Evolutionary conservation across 2,797 vertebrate genomes (phyloP), one percentile per base, ranked within the genome.

Genomic region (Vultur gryphus): DNA sequence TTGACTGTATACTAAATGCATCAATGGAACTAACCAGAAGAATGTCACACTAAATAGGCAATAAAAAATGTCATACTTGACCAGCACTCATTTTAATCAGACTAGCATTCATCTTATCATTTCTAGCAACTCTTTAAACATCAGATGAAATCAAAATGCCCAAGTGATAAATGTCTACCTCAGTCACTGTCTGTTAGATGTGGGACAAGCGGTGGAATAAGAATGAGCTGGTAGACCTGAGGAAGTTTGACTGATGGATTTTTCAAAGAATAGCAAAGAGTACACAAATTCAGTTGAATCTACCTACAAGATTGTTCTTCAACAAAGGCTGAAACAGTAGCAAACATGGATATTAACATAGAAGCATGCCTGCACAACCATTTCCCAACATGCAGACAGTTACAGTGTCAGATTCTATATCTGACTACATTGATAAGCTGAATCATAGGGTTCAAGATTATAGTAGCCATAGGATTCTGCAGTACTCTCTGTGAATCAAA

Each of bases 21-120:
- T 58, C 52, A 80, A 8, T 24, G 4, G 15, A 76, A 87, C 52
- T 86, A 51, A 93, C 23, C 62, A 93, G 51, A 82, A 85, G 17
- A 76, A 79, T 39, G 37, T 62, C 69, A 54, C 13, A 37, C 10
- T 82, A 89, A 87, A 82, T 54, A 76, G 70, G 65, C 41, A 55
- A 67, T 43, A 59, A 84, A 90, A 89, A 84, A 77, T 69, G 28
- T 66, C 44, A n/a, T 67, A 71, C 64, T 84, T 71, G 94, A 65
- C 72, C 89, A 89, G 71, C 12, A 75, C 14, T 91, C 62, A 62
- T 93, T 93, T 96, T 90, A 89, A 94, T 87, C 37, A 89, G 62
- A 76, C 84, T 76, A 90, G 13, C 31, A 92, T 86, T 95, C 39
- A 75, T 91, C 67, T 87, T 76, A 93, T 92, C 83, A 67, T 83